phyloP scores from a whole-genome alignment of 2,888 invertebrate genomes.

The Drosophila nigricruria region DNA sequence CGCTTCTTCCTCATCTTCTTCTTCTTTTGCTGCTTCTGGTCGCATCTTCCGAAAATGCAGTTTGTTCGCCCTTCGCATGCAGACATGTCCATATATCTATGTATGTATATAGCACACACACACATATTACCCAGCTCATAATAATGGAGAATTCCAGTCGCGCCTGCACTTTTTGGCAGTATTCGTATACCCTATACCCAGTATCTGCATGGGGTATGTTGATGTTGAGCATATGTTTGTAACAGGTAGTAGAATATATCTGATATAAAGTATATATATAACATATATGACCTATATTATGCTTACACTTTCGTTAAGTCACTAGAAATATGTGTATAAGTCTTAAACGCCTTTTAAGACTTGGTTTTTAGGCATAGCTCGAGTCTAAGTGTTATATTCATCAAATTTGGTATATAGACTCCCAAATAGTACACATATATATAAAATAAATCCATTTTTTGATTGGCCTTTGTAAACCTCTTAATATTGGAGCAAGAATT shows the following conservation, averaged over 20 bases:
- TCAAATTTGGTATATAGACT: no score
- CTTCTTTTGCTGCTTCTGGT: constrained; percentile 14
- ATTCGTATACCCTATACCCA: neutral
- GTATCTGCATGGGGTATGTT: neutral
- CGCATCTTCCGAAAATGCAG: constrained; percentile 42
- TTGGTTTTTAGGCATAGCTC: neutral
- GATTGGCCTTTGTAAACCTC: neutral
- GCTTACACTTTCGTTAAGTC: neutral
- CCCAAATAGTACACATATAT: neutral
- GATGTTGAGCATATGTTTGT: neutral
- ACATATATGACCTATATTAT: neutral
- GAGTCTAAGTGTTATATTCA: neutral
- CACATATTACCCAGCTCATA: neutral
- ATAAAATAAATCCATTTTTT: neutral
- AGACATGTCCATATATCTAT: neutral
- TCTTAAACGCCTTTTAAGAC: neutral
- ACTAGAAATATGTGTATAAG: neutral
- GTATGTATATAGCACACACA: neutral
- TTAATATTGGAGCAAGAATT: neutral
- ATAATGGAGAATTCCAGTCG: constrained; percentile 45
- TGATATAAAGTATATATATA: neutral
- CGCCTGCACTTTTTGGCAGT: constrained; percentile 57
- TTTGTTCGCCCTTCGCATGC: constrained; percentile 43
- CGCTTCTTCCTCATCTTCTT: constrained; percentile 17
- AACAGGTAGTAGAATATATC: neutral